These are phyloP conservation scores for Morpho achilles DNA, from an alignment of 2,888 invertebrate species.

Conservation along the genomic window DNA sequence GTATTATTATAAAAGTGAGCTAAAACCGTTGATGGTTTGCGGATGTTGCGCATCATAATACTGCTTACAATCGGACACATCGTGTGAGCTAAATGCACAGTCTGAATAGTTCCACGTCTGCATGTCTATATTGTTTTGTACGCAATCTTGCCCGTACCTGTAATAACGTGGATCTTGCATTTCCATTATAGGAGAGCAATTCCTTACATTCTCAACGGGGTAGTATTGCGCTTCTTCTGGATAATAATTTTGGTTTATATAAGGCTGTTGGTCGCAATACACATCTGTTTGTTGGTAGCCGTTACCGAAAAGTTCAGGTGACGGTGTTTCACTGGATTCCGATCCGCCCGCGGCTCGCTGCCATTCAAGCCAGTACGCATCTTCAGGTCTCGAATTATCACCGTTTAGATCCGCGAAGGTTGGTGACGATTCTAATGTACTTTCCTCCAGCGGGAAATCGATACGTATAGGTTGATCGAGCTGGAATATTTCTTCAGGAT, in stretches of 20 bases:
- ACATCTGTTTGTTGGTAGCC: constrained; percentile 61
- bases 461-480: constrained; percentile 85
- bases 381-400: constrained; percentile 83
- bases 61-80: constrained; percentile 54
- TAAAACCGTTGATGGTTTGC: constrained; percentile 55
- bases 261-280: constrained; percentile 62
- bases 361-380: constrained; percentile 79
- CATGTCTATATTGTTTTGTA: constrained; percentile 51
- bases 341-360: constrained; percentile 67
- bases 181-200: constrained; percentile 51
- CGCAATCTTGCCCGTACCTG: constrained; percentile 58
- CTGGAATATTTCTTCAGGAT: constrained; percentile 88
- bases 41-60: constrained; percentile 59
- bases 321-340: constrained; percentile 77
- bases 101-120: constrained; percentile 63
- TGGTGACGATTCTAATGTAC: constrained; percentile 81
- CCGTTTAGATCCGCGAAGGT: constrained; percentile 85
- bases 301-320: constrained; percentile 73
- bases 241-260: constrained; percentile 58
- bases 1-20: constrained; percentile 56
- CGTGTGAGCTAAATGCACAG: constrained; percentile 54
- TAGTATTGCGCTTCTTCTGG: constrained; percentile 69
- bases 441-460: constrained; percentile 78
- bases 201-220: constrained; percentile 53
- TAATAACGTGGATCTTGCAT: constrained; percentile 61